Evolutionary conservation across 2,888 invertebrate genomes (phyloP).

Genomic region (Ectemnius cavifrons): DNA sequence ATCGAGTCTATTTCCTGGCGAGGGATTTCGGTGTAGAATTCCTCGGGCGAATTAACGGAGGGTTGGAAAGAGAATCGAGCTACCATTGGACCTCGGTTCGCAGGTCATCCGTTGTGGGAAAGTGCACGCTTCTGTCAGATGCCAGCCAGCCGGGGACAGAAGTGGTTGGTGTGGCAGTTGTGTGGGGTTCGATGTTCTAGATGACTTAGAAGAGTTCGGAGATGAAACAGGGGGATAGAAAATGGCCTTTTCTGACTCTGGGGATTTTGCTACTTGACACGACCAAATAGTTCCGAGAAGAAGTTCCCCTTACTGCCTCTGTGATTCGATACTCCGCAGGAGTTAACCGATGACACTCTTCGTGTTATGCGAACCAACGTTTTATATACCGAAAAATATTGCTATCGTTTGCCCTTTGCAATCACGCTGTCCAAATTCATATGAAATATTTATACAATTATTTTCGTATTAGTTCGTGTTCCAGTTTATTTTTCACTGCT

Average conservation of each 20-base stretch:
- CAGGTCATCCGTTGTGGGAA: slow-evolving; percentile 30
- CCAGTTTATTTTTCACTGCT: no score
- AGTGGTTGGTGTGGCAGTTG: no score
- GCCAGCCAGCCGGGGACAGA: background rate
- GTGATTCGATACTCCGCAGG: slow-evolving; percentile 28
- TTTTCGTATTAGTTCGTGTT: no score
- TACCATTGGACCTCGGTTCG: slow-evolving; percentile 23
- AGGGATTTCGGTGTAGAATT: background rate
- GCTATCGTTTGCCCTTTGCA: no score
- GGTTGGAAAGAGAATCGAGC: background rate
- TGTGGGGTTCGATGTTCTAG: no score
- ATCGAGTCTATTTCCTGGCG: background rate
- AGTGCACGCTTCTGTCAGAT: slow-evolving; percentile 21
- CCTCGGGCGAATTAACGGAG: slow-evolving; percentile 17
- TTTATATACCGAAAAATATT: no score
- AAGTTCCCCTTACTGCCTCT: slow-evolving; percentile 13
- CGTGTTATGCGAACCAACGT: background rate
- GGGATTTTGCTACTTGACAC: slow-evolving; percentile 7
- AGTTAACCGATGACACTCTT: slow-evolving; percentile 22
- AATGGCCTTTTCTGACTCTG: slow-evolving; percentile 6
- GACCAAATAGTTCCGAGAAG: slow-evolving; percentile 21
- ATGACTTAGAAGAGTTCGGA: background rate
- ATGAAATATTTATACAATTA: no score
- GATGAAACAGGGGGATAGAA: background rate
- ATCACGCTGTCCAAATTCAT: no score